Base-by-base conservation (phyloP, 2,797 vertebrate species). In the Myioborus miniatus region DNA sequence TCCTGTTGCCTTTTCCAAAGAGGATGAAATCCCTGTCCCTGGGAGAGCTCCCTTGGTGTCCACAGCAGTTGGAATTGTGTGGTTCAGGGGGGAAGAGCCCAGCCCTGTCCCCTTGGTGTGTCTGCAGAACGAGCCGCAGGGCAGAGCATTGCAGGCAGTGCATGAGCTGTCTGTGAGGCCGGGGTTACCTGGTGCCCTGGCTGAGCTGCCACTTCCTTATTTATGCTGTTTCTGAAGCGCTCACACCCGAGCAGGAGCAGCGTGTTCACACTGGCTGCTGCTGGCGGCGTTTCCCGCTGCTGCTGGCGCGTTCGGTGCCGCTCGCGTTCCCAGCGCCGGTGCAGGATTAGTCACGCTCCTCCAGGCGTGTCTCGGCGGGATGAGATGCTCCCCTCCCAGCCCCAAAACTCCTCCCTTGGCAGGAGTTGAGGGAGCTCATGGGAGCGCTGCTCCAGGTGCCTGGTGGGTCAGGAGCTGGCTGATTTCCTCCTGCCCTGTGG, bases 51-150 rank as follows among this genome's bases (percentile, higher is more conserved):
- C 44, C 16, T n/a, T 0, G 2, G n/a, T 0, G 2, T 29, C 21
- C 0, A 0, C 43, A 32, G 49, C 1, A 1, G 17, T 1, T 6
- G 26, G 53, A 26, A 23, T 17, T 0, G 1, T 19, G 58, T 0
- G 0, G 65, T 7, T 87, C 36, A 56, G 41, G 16, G 1, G 26
- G 14, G 55, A 41, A 6, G 44, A 49, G 47, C 69, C 27, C 34
- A 22, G 50, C 22, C 58, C 44, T 1, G 10, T 50, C 60, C 67
- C 39, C 24, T 21, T 0, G 22, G 37, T 34, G 69, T 18, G 60
- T 53, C 81, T 46, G 78, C 15, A 23, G 32, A 55, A 8, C 1
- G 36, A 29, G 52, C 78, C 0, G 4, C 71, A 47, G 75, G 75
- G 93, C 68, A 56, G 36, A 23, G 26, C 17, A 2, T 0, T 13